Percentiles rank a stretch among this genome's conserved stretches.
Conservation (phyloP, 2,888 invertebrate genomes). For the Catocala nupta region DNA sequence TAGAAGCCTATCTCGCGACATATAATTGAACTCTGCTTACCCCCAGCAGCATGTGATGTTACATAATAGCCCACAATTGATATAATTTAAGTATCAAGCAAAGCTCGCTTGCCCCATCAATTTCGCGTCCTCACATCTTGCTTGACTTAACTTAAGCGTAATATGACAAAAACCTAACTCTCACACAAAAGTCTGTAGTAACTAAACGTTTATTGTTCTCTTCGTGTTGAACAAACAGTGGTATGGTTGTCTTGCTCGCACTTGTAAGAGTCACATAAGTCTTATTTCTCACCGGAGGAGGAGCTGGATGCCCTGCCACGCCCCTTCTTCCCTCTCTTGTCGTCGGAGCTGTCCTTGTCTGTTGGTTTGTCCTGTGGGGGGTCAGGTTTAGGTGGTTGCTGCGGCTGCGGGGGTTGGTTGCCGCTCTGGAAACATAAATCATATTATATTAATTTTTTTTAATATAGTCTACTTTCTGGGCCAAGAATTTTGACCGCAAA, state of each 20-base stretch:
- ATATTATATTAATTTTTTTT: too few relatives aligned
- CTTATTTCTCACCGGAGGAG: constrained; percentile 79
- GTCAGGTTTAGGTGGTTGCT: constrained; percentile 59
- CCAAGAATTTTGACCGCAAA: too few relatives aligned
- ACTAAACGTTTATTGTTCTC: constrained; percentile 1
- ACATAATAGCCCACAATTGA: constrained; percentile 18
- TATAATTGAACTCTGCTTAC: constrained; percentile 38
- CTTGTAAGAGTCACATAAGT: constrained; percentile 23
- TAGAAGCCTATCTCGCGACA: constrained; percentile 14
- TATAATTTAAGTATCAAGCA: constrained; percentile 11
- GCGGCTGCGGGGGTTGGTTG: constrained; percentile 58
- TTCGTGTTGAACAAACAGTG: constrained; percentile 5
- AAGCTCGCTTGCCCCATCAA: constrained; percentile 30
- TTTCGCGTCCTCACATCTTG: constrained; percentile 30
- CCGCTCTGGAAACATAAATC: constrained; percentile 56
- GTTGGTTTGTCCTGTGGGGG: constrained; percentile 54
- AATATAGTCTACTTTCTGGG: too few relatives aligned
- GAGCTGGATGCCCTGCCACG: constrained; percentile 80
- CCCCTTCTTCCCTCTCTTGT: constrained; percentile 72
- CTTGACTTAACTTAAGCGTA: constrained; percentile 35
- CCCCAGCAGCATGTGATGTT: constrained; percentile 32
- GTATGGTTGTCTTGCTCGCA: constrained; percentile 34
- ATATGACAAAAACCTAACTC: constrained; percentile 28
- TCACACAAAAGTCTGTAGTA: constrained; percentile 17
- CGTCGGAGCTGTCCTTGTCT: constrained; percentile 66